Evolutionary conservation across 2,113 vertebrate species (phyloP).

Genomic region (Mirounga angustirostris): DNA sequence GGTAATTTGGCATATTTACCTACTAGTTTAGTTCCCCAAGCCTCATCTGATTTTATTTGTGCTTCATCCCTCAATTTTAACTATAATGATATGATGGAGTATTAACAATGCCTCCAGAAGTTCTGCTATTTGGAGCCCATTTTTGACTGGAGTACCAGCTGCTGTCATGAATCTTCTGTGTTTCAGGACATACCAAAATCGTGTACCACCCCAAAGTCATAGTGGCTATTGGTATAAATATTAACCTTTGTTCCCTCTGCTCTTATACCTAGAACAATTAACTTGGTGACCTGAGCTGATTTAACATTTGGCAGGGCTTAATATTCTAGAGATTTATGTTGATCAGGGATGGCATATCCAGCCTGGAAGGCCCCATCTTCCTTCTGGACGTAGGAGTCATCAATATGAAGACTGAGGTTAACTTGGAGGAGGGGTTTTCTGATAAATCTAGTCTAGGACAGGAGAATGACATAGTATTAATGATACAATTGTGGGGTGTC

Average conservation of each 20-base stretch:
- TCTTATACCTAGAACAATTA: neutral
- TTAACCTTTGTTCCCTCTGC: neutral
- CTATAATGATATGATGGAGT: neutral
- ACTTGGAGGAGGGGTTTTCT: neutral
- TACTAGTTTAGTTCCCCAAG: neutral
- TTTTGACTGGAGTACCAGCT: neutral
- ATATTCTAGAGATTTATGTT: neutral
- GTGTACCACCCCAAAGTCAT: neutral
- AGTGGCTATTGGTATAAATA: neutral
- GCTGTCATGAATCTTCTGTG: neutral
- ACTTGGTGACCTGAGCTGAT: neutral
- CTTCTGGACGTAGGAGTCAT: neutral
- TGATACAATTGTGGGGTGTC: neutral
- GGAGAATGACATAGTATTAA: neutral
- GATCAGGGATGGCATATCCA: neutral
- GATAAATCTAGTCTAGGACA: neutral
- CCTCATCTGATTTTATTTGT: neutral
- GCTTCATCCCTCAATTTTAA: neutral
- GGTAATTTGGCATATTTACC: neutral
- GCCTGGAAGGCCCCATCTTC: neutral
- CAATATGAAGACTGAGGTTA: neutral
- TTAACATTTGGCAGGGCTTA: neutral
- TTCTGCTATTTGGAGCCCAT: neutral
- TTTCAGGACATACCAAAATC: neutral
- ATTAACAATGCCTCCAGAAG: neutral